Conservation (phyloP, 2,888 invertebrate genomes). For the Nymphalis c-album region DNA sequence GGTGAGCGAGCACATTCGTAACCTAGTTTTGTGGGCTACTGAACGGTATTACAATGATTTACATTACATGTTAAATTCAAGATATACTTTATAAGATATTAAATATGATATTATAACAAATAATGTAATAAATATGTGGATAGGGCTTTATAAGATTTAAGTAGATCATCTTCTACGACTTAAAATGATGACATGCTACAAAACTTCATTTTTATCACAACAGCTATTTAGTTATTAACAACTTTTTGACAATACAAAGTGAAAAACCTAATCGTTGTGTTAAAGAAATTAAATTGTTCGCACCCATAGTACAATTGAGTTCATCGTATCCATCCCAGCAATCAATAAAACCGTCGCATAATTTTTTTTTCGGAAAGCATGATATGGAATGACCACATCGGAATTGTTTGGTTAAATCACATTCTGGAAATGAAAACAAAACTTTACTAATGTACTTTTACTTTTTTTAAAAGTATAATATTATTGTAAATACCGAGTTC, state of each 20-base stretch:
- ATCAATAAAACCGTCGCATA: slow-evolving; percentile 87
- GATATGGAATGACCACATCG: slow-evolving; percentile 88
- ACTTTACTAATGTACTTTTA: too few species aligned
- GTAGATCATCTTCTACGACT: too few species aligned
- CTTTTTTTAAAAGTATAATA: too few species aligned
- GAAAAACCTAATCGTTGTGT: too few species aligned
- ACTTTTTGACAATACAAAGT: background rate
- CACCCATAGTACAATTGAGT: slow-evolving; percentile 85
- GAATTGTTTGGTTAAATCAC: slow-evolving; percentile 85
- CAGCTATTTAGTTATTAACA: too few species aligned
- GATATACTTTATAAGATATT: background rate
- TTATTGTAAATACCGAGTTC: too few species aligned
- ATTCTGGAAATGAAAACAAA: slow-evolving; percentile 68
- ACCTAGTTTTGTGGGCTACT: slow-evolving; percentile 58
- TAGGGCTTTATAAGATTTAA: too few species aligned
- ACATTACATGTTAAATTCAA: slow-evolving; percentile 7
- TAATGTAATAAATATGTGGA: too few species aligned
- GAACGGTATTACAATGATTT: slow-evolving; percentile 51
- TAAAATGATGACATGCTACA: too few species aligned
- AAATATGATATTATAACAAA: too few species aligned
- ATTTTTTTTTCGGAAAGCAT: slow-evolving; percentile 85
- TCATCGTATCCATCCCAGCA: slow-evolving; percentile 91
- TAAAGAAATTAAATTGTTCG: slow-evolving; percentile 37
- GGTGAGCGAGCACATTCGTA: slow-evolving; percentile 59
- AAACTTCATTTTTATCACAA: too few species aligned